These are phyloP conservation scores for Troides aeacus DNA, from an alignment of 2,888 invertebrate species.

Conservation along the genomic window DNA sequence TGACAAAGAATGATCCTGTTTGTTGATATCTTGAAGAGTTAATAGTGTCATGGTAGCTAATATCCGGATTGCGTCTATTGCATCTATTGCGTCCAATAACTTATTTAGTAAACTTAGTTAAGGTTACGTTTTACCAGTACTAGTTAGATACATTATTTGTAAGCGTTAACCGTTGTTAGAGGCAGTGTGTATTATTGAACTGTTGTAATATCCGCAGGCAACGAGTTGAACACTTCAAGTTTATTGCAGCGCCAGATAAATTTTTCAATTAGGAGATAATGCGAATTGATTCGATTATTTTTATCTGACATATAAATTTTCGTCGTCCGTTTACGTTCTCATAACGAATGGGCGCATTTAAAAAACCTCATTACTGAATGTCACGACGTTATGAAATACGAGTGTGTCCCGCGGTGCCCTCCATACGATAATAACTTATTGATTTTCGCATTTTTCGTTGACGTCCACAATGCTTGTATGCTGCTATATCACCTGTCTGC, in stretches of 20 bases:
- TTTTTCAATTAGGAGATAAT: constrained; percentile 34
- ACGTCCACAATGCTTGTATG: constrained; percentile 10
- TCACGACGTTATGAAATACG: constrained; percentile 49
- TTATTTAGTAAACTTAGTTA: too few species aligned
- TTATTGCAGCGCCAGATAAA: not conserved
- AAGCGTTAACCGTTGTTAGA: too few species aligned
- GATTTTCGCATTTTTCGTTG: constrained; percentile 39
- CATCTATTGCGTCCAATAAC: too few species aligned
- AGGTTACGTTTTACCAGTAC: too few species aligned
- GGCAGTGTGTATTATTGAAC: too few species aligned
- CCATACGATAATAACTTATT: constrained; percentile 48
- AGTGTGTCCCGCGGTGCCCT: constrained; percentile 35
- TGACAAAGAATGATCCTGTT: too few species aligned
- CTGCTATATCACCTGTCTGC: constrained; percentile 7
- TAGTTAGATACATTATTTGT: too few species aligned
- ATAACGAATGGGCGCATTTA: constrained; percentile 61
- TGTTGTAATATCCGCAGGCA: not conserved
- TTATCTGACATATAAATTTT: constrained; percentile 56
- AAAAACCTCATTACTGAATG: constrained; percentile 62
- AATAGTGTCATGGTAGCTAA: too few species aligned
- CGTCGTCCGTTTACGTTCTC: constrained; percentile 53
- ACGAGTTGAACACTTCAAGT: not conserved
- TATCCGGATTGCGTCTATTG: too few species aligned
- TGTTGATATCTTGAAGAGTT: too few species aligned
- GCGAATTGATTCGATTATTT: constrained; percentile 47